Evolutionary conservation across 2,888 invertebrate genomes (phyloP).

Genomic region (Oscheius sp.): DNA sequence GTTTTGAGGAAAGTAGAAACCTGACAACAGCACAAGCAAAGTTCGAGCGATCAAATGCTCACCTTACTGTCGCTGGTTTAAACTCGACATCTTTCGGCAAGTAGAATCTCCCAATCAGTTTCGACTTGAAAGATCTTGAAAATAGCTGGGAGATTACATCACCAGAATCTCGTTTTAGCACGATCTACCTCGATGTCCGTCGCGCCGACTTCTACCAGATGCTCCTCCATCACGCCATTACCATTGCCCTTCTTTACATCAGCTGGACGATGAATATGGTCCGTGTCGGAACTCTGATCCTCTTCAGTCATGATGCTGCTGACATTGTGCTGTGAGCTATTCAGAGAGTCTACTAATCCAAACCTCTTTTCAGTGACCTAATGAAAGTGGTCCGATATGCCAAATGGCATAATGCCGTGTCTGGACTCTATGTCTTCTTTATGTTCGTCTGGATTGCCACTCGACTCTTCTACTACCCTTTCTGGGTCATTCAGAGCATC

Average conservation of each 20-base stretch:
- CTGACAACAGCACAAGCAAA: no score
- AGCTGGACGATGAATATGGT: conserved; percentile 95
- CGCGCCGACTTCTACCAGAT: conserved; percentile 83
- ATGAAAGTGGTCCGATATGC: conserved; percentile 72
- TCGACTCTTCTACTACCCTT: conserved; percentile 87
- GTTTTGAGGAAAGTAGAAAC: no score
- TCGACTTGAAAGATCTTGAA: no score
- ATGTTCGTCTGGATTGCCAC: conserved; percentile 88
- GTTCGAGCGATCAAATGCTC: no score
- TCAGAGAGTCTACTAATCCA: neutral
- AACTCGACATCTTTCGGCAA: no score
- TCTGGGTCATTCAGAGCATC: conserved; percentile 74
- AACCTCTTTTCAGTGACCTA: conserved; percentile 60
- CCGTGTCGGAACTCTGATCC: conserved; percentile 87
- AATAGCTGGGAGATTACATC: neutral
- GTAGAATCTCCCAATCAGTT: no score
- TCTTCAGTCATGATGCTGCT: conserved; percentile 76
- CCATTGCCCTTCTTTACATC: conserved; percentile 84
- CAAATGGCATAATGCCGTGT: conserved; percentile 87
- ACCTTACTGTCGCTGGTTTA: no score
- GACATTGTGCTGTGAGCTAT: conserved; percentile 76
- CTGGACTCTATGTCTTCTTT: conserved; percentile 88
- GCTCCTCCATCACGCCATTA: conserved; percentile 89
- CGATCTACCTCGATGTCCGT: conserved; percentile 74
- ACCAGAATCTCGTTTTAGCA: conserved; percentile 50